Base-by-base conservation (phyloP, 2,113 vertebrate species). In the Deroptyus accipitrinus region DNA sequence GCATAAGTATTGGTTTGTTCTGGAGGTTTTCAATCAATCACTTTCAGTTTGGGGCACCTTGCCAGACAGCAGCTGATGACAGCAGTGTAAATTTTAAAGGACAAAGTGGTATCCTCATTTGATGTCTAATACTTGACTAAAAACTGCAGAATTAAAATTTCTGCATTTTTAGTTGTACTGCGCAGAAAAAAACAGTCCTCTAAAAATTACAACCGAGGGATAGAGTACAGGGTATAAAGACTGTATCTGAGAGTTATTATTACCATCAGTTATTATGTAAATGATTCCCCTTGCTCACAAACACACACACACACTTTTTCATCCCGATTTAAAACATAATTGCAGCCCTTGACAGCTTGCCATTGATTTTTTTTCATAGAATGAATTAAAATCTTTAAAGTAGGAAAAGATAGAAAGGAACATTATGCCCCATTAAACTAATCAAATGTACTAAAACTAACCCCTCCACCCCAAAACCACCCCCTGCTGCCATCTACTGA, bases 301-400 rank as follows among this genome's bases (percentile, higher is more conserved):
- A 84, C 78, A 86, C 31, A 69, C 54, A 39, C 20, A 48, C 1
- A 5, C 9, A 42, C 55, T 83, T 86, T 82, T 80, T 80, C 67
- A 90, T 88, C 55, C 87, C 35, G 1, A 83, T 96, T 92, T 96
- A 88, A 97, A 93, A 70, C 59, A 33, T 90, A 96, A 95, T 95
- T 96, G 77, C 91, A 89, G 69, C 41, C 54, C 72, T 94, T 88
- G 83, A 93, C 86, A 92, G 93, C 93, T 88, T 88, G 64, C 75
- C 83, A 92, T 73, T 68, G 83, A 91, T 20, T 95, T 94, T 55
- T 93, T 92, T 83, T 70, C 19, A 81, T 52, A 72, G 83, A 92
- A 88, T 44, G 51, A 90, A 96, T 95, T 95, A 93, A 93, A 95
- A 94, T 93, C 93, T 90, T 95, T 93, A 69, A 94, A 96, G 62